Evolutionary conservation across 2,113 vertebrate genomes (phyloP).

Genomic region (Cheilinus undulatus): DNA sequence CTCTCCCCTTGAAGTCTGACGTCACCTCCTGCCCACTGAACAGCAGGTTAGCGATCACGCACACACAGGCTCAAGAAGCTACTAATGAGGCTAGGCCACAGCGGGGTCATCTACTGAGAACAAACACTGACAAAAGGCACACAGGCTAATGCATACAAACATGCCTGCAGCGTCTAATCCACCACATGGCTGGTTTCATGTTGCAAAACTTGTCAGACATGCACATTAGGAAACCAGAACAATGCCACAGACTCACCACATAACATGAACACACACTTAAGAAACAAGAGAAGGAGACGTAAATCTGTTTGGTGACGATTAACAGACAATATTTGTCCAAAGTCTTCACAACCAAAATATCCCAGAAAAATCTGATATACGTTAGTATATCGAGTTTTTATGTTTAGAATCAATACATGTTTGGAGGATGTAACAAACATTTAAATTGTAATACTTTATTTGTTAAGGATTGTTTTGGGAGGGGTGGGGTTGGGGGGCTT

Average conservation of each 20-base stretch:
- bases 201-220: slow-evolving; percentile 12
- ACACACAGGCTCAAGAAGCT: slow-evolving; percentile 15
- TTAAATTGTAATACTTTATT: too few relatives aligned
- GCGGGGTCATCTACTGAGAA: slow-evolving; percentile 46
- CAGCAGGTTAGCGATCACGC: slow-evolving; percentile 32
- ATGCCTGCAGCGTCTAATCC: slow-evolving; percentile 21
- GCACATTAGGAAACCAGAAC: background rate
- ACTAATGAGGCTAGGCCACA: slow-evolving; percentile 59
- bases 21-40: slow-evolving; percentile 51
- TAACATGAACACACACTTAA: background rate
- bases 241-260: background rate
- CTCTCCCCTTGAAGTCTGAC: slow-evolving; percentile 32
- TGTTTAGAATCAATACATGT: too few relatives aligned
- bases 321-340: background rate
- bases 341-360: too few relatives aligned
- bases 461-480: too few relatives aligned
- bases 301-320: background rate
- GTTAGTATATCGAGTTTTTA: too few relatives aligned
- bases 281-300: background rate
- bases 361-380: too few relatives aligned
- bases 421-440: too few relatives aligned
- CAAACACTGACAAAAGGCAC: slow-evolving; percentile 37
- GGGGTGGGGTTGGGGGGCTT: too few relatives aligned
- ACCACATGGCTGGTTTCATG: slow-evolving; percentile 19
- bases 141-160: slow-evolving; percentile 29